Evolutionary conservation across 1,140 invertebrate species (phyloP).

Genomic region (Dendrolimus punctatus): DNA sequence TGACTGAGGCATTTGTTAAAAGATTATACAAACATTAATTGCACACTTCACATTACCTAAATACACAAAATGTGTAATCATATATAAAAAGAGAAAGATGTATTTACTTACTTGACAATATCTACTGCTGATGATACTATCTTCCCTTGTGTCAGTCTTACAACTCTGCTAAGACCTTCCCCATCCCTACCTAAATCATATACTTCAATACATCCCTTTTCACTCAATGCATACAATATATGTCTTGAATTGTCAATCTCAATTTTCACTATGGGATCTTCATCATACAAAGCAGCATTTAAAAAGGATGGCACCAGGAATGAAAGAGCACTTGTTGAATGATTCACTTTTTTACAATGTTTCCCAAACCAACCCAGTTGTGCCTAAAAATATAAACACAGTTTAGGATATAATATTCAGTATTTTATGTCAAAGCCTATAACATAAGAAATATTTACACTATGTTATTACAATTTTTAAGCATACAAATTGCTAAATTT

Average conservation of each 20-base stretch:
- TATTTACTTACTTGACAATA: slow-evolving; percentile 80
- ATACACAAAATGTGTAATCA: too few species aligned
- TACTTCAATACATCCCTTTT: slow-evolving; percentile 86
- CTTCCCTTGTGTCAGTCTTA: slow-evolving; percentile 83
- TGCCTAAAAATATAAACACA: slow-evolving; percentile 68
- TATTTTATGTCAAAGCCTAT: too few species aligned
- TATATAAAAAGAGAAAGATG: neutral
- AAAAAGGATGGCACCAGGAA: slow-evolving; percentile 94
- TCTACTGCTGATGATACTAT: slow-evolving; percentile 84
- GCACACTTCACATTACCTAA: too few species aligned
- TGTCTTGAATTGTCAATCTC: slow-evolving; percentile 91
- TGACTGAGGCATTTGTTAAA: too few species aligned
- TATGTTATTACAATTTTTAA: neutral
- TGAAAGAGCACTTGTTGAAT: slow-evolving; percentile 90
- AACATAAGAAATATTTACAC: neutral
- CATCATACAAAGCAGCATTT: slow-evolving; percentile 86
- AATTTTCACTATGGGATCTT: slow-evolving; percentile 93
- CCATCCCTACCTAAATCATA: slow-evolving; percentile 92
- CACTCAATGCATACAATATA: slow-evolving; percentile 92
- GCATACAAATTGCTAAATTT: neutral
- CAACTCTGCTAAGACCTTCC: slow-evolving; percentile 79
- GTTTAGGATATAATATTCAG: too few species aligned
- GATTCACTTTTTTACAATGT: slow-evolving; percentile 95
- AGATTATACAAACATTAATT: too few species aligned
- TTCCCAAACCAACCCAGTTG: slow-evolving; percentile 95